Conservation (phyloP, 2,113 vertebrate genomes). For the Garra rufa region DNA sequence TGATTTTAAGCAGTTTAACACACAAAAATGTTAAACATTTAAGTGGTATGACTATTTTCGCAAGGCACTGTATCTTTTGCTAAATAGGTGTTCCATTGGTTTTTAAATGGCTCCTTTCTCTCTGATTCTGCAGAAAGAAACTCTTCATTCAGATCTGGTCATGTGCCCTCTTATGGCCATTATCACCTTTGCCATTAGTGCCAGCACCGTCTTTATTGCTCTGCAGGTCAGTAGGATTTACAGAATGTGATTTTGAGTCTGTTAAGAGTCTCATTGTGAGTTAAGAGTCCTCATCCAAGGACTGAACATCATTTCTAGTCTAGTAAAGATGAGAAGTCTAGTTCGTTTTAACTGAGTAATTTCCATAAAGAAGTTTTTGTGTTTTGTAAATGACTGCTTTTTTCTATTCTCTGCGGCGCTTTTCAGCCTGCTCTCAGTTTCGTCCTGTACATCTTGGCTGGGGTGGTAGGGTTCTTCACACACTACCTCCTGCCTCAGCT, state of each 20-base stretch:
- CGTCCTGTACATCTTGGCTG: slow-evolving; percentile 86
- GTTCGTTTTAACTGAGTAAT: too few species aligned
- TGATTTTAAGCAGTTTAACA: too few species aligned
- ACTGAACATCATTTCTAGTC: background rate
- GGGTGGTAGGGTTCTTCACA: slow-evolving; percentile 85
- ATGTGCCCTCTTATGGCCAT: slow-evolving; percentile 89
- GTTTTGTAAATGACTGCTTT: too few species aligned
- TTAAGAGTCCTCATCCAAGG: background rate
- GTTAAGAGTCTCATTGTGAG: background rate
- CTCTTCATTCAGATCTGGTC: slow-evolving; percentile 88
- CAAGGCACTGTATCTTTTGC: slow-evolving; percentile 11
- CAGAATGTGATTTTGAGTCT: background rate
- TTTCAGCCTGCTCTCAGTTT: slow-evolving; percentile 86
- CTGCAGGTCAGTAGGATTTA: slow-evolving; percentile 77
- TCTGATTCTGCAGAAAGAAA: slow-evolving; percentile 78
- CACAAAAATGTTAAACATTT: too few species aligned
- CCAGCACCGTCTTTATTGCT: slow-evolving; percentile 92
- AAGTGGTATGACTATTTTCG: too few species aligned
- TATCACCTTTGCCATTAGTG: slow-evolving; percentile 90
- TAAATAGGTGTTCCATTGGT: background rate
- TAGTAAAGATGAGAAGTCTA: background rate
- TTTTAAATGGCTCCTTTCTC: slow-evolving; percentile 8
- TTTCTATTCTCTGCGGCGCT: too few species aligned
- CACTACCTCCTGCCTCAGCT: slow-evolving; percentile 91
- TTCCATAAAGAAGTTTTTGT: too few species aligned